Conservation (phyloP, 2,888 invertebrate species). For the Microplitis deprimator region DNA sequence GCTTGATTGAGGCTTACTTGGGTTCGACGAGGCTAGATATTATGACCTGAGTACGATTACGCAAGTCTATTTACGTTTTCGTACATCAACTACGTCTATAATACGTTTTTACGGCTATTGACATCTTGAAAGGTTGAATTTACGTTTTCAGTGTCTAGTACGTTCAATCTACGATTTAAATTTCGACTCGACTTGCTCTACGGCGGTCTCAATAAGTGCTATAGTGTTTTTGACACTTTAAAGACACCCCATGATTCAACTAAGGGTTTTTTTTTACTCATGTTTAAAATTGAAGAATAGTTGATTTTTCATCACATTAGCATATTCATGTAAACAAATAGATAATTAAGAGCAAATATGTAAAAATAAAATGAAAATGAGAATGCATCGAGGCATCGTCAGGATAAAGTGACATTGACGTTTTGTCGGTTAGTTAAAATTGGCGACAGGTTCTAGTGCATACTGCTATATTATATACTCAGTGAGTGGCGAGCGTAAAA, state of each 20-base stretch:
- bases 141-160: no score
- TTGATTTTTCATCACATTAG: background rate
- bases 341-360: background rate
- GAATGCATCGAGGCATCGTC: conserved; percentile 1
- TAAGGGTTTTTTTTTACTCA: background rate
- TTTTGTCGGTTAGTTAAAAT: conserved; percentile 19
- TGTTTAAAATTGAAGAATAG: background rate
- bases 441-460: conserved; percentile 26
- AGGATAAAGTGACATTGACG: conserved; percentile 2
- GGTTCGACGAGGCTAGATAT: no score
- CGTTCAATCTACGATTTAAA: no score
- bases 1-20: no score
- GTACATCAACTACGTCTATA: no score
- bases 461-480: background rate
- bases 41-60: no score
- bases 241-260: background rate
- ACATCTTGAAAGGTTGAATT: no score
- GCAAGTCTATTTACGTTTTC: no score
- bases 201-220: background rate
- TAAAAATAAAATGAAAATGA: background rate
- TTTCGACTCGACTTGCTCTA: no score
- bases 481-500: conserved; percentile 47
- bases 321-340: background rate
- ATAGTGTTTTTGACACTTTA: background rate
- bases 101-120: no score